Percentiles rank a stretch among this genome's conserved stretches.
These are phyloP conservation scores for Hyperoodon ampullatus DNA, from an alignment of 2,113 vertebrate species.

Conservation along the genomic window DNA sequence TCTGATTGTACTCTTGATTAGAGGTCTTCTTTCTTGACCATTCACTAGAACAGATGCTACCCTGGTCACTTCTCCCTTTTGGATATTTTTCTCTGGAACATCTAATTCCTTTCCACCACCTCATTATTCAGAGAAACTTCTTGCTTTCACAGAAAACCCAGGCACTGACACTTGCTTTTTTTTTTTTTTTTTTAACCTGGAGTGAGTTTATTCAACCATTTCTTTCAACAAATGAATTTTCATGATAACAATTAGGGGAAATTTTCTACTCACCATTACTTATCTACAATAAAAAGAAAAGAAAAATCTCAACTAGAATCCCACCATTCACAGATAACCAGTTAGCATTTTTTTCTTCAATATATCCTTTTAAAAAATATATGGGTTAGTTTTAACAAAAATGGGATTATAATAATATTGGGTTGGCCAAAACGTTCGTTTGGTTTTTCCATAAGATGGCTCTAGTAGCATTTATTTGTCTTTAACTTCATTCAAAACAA, in stretches of 20 bases:
- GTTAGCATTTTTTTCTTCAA: background rate
- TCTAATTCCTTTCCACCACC: background rate
- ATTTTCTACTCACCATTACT: background rate
- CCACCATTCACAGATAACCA: background rate
- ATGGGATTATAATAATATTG: background rate
- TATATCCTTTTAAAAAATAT: background rate
- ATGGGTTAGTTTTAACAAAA: background rate
- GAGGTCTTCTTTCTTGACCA: background rate
- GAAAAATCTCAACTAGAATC: background rate
- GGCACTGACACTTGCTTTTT: background rate
- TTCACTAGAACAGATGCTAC: background rate
- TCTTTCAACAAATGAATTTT: background rate
- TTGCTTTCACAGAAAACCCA: background rate
- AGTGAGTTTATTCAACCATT: background rate
- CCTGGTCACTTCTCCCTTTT: background rate
- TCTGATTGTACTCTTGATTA: background rate
- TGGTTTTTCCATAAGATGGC: too few species aligned
- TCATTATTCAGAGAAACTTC: background rate
- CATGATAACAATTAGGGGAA: background rate
- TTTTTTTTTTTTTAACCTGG: background rate
- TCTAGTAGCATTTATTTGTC: too few species aligned
- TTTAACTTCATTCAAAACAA: too few species aligned
- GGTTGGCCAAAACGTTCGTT: too few species aligned
- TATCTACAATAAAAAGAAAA: constrained; percentile 6
- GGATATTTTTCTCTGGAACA: background rate